phyloP scores from a whole-genome alignment of 2,888 invertebrate genomes.

The Phengaris arion region DNA sequence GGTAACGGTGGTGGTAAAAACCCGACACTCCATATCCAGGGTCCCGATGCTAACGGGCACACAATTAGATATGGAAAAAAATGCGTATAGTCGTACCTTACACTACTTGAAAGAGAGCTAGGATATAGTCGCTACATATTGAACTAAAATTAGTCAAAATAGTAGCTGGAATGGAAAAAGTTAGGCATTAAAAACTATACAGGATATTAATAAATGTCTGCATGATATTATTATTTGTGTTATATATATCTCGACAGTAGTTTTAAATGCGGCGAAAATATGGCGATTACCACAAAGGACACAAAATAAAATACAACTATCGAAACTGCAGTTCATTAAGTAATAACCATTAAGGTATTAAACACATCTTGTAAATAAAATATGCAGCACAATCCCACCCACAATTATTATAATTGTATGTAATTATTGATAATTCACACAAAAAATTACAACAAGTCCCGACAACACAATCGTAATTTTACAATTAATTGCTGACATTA shows the following conservation, averaged over 20 bases:
- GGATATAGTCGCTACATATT: no score
- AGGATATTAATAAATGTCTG: no score
- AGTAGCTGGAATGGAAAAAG: no score
- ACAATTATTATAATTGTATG: constrained; percentile 11
- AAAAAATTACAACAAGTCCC: background rate
- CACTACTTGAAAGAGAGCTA: no score
- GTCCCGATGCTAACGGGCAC: background rate
- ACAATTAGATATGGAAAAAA: background rate
- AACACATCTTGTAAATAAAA: background rate
- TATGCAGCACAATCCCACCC: background rate
- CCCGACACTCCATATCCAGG: constrained; percentile 9
- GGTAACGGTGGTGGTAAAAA: constrained; percentile 22
- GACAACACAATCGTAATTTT: constrained; percentile 12
- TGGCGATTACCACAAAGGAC: background rate
- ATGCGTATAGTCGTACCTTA: no score
- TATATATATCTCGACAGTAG: no score
- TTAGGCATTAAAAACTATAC: no score
- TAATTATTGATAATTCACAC: constrained; percentile 20
- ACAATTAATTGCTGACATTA: constrained; percentile 19
- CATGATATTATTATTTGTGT: no score
- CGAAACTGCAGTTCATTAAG: background rate
- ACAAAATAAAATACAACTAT: background rate
- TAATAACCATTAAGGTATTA: background rate
- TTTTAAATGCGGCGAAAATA: background rate
- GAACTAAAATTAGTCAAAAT: no score